These are phyloP conservation scores for Portevinia maculata DNA, from an alignment of 2,888 invertebrate species.

Conservation along the genomic window DNA sequence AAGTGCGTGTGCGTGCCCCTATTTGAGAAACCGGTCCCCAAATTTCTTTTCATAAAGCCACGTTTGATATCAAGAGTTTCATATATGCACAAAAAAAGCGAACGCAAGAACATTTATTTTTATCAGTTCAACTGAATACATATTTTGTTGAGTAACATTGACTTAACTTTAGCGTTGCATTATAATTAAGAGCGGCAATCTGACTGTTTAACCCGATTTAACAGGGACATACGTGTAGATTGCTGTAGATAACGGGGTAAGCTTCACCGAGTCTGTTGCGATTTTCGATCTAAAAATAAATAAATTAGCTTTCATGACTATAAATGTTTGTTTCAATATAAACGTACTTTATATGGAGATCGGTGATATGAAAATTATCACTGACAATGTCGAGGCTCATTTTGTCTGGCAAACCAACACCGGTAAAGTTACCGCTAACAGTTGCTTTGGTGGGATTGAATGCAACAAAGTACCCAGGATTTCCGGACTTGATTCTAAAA, in stretches of 20 bases:
- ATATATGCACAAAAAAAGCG: constrained; percentile 64
- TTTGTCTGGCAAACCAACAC: constrained; percentile 84
- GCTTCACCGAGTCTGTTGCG: constrained; percentile 84
- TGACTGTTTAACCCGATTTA: constrained; percentile 76
- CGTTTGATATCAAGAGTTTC: no score
- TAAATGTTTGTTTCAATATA: background rate
- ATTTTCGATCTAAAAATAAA: constrained; percentile 85
- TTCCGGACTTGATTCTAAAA: constrained; percentile 87
- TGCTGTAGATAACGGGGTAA: constrained; percentile 86
- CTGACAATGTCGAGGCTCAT: constrained; percentile 86
- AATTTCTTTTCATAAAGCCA: no score
- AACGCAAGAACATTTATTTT: constrained; percentile 61
- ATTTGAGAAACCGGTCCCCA: no score
- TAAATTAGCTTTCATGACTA: background rate
- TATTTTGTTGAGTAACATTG: constrained; percentile 12
- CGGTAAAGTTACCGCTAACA: constrained; percentile 85
- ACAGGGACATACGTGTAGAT: constrained; percentile 88
- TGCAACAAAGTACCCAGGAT: constrained; percentile 89
- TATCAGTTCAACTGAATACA: constrained; percentile 39
- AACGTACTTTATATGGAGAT: constrained; percentile 77
- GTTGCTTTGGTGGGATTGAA: constrained; percentile 86
- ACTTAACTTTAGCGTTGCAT: constrained; percentile 20
- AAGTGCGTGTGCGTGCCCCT: no score
- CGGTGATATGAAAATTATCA: constrained; percentile 82
- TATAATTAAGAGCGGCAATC: background rate